Evolutionary conservation across 2,113 vertebrate species (phyloP).

Genomic region (Nibea coibor): DNA sequence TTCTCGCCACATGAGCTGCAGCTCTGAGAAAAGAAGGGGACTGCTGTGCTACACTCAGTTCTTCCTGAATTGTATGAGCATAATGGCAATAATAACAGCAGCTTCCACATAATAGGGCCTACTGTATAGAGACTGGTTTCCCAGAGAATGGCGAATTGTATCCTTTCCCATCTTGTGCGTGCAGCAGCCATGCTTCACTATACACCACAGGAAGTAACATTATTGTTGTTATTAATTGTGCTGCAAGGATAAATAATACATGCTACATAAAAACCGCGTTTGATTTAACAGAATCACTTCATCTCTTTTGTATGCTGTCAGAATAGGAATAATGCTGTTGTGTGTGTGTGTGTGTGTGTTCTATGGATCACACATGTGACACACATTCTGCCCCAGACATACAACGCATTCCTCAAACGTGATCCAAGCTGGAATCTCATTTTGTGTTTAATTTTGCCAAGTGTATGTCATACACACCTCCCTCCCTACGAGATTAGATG

Average conservation of each 20-base stretch:
- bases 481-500: background rate
- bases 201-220: constrained; percentile 8
- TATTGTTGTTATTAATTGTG: constrained; percentile 1
- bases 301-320: background rate
- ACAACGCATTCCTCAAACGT: background rate
- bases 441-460: background rate
- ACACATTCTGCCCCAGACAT: background rate
- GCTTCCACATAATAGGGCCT: constrained; percentile 31
- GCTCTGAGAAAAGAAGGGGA: constrained; percentile 31
- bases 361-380: too few relatives aligned
- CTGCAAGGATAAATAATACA: too few relatives aligned
- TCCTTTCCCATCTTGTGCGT: constrained; percentile 26
- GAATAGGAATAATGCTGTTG: background rate
- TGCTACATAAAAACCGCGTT: background rate
- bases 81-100: constrained; percentile 65
- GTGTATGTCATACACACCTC: background rate
- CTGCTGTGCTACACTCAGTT: constrained; percentile 25
- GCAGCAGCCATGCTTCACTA: background rate
- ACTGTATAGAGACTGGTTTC: constrained; percentile 20
- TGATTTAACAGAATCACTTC: background rate
- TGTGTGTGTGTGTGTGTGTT: too few relatives aligned
- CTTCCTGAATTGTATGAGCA: constrained; percentile 58
- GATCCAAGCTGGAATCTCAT: background rate
- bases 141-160: constrained; percentile 42
- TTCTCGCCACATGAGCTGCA: constrained; percentile 47